These are phyloP conservation scores for Tiliacea aurago DNA, from an alignment of 2,888 invertebrate genomes.

Conservation along the genomic window DNA sequence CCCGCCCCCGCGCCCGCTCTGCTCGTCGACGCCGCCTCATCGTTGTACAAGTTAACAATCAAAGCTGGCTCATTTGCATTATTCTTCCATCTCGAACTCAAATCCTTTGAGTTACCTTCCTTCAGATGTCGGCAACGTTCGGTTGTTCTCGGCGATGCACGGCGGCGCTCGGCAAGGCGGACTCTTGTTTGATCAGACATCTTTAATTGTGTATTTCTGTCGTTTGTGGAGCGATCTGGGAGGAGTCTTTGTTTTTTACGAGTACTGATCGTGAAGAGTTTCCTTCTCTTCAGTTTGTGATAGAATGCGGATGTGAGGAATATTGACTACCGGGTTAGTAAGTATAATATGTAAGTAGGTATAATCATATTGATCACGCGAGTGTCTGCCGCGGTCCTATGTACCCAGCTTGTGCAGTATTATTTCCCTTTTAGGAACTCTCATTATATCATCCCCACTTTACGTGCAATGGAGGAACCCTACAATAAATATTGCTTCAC, in stretches of 20 bases:
- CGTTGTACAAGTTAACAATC: constrained; percentile 56
- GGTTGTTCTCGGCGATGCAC: background rate
- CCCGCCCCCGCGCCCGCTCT: constrained; percentile 5
- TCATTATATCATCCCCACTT: too few relatives aligned
- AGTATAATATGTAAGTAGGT: too few relatives aligned
- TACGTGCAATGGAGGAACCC: too few relatives aligned
- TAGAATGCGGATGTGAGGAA: background rate
- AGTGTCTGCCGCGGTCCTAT: background rate
- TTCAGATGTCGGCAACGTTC: constrained; percentile 23
- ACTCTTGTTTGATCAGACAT: constrained; percentile 26
- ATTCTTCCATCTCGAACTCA: constrained; percentile 49
- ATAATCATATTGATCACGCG: background rate
- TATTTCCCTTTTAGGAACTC: background rate
- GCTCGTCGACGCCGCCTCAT: background rate
- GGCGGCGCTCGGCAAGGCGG: background rate
- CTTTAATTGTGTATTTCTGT: constrained; percentile 20
- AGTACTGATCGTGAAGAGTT: background rate
- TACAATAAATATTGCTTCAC: too few relatives aligned
- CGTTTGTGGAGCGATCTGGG: constrained; percentile 2
- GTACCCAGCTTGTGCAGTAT: background rate
- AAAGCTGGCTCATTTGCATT: constrained; percentile 60
- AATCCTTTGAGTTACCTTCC: constrained; percentile 48
- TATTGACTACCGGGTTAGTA: background rate
- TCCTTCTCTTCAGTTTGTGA: background rate
- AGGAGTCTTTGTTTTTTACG: background rate